phyloP scores from a whole-genome alignment of 2,888 invertebrate species.

The Megamerina dolium region DNA sequence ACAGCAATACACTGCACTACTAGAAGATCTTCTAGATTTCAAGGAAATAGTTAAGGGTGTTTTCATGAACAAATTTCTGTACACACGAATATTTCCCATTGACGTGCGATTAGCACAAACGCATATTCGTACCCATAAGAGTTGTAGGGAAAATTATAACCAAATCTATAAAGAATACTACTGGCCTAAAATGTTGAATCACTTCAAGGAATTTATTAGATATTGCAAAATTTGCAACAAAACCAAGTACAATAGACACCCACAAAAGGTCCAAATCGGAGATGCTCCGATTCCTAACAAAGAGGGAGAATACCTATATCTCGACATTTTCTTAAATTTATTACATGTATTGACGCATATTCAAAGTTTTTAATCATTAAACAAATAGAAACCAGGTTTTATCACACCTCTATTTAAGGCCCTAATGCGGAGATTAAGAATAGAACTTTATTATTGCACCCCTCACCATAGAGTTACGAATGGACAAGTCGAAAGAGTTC shows the following conservation, averaged over 20 bases:
- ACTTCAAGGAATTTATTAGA: slow-evolving; percentile 14
- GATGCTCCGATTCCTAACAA: slow-evolving; percentile 17
- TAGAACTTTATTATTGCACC: no score
- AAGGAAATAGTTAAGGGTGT: no score
- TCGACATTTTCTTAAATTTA: slow-evolving; percentile 18
- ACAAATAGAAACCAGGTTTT: slow-evolving; percentile 19
- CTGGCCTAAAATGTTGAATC: slow-evolving; percentile 10
- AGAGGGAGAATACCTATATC: slow-evolving; percentile 14
- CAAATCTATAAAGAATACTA: slow-evolving; percentile 6
- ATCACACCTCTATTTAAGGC: slow-evolving; percentile 8
- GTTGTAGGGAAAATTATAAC: slow-evolving; percentile 10
- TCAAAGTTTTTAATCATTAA: no score
- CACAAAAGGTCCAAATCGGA: no score
- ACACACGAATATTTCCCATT: not conserved
- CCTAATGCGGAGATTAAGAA: no score
- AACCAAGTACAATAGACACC: no score
- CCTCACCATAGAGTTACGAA: no score
- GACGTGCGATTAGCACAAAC: no score
- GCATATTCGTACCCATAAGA: no score
- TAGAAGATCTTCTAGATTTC: no score
- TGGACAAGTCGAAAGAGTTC: no score
- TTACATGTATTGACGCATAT: slow-evolving; percentile 13
- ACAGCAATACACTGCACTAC: slow-evolving; percentile 2
- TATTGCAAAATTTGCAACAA: no score
- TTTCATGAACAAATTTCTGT: not conserved